These are phyloP conservation scores for Gadopsis bispinosus DNA, from an alignment of 2,797 vertebrate species.

Conservation along the genomic window DNA sequence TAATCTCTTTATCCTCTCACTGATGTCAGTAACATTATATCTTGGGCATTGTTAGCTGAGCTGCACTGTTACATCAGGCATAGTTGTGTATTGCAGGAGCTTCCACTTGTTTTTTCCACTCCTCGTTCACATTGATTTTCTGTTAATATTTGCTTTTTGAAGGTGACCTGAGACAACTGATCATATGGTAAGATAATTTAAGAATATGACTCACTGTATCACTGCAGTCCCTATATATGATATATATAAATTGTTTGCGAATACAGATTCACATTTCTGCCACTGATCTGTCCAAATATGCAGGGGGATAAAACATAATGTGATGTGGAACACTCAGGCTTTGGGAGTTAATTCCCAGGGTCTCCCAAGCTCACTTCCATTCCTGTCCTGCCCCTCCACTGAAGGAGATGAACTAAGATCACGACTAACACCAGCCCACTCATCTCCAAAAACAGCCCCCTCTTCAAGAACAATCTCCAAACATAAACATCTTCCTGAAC, in stretches of 20 bases:
- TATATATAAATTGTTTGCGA: background rate
- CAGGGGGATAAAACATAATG: conserved; percentile 91
- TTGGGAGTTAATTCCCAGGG: conserved; percentile 86
- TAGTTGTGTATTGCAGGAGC: conserved; percentile 52
- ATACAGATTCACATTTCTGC: conserved; percentile 1
- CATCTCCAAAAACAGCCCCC: conserved; percentile 35
- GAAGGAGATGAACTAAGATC: conserved; percentile 51
- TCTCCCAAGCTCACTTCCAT: conserved; percentile 84
- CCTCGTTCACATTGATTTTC: conserved; percentile 74
- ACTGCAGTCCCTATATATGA: background rate
- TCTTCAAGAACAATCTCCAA: conserved; percentile 32
- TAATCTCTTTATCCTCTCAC: conserved; percentile 81
- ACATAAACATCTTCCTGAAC: conserved; percentile 29
- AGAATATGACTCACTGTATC: background rate
- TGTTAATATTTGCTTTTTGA: conserved; percentile 63
- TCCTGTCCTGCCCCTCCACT: conserved; percentile 82
- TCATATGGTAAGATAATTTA: conserved; percentile 87
- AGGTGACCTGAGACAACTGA: conserved; percentile 90
- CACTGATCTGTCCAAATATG: conserved; percentile 24
- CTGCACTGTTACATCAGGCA: conserved; percentile 73
- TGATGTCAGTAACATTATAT: conserved; percentile 84
- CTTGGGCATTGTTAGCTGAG: conserved; percentile 76
- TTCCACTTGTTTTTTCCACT: conserved; percentile 64
- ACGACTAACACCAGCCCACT: conserved; percentile 17
- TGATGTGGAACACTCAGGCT: conserved; percentile 90